Evolutionary conservation across 1,140 invertebrate species (phyloP).

Genomic region (Scaptomyza montana): DNA sequence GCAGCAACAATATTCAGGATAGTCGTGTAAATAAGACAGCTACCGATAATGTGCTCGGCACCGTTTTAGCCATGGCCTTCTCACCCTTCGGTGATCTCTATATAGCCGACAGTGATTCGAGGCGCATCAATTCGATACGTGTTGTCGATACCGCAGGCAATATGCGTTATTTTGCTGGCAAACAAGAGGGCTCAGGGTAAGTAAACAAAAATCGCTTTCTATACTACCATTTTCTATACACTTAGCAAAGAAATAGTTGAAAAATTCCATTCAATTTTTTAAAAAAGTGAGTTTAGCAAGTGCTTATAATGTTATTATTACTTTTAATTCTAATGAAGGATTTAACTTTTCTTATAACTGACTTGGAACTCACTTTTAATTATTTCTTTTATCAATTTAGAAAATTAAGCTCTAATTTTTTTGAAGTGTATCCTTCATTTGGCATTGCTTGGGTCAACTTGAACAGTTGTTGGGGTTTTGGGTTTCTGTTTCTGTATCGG

Average conservation of each 20-base stretch:
- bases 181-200: slow-evolving; percentile 86
- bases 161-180: slow-evolving; percentile 92
- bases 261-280: no score
- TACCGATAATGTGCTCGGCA: slow-evolving; percentile 87
- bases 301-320: no score
- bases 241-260: no score
- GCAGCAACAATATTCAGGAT: slow-evolving; percentile 84
- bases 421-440: no score
- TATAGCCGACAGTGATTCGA: slow-evolving; percentile 96
- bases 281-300: no score
- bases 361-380: no score
- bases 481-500: not conserved
- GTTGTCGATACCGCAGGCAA: slow-evolving; percentile 92
- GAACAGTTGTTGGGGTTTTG: not conserved
- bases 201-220: slow-evolving; percentile 29
- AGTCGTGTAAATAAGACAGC: slow-evolving; percentile 82
- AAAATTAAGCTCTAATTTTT: no score
- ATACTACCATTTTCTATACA: no score
- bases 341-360: no score
- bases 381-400: no score
- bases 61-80: slow-evolving; percentile 93
- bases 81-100: slow-evolving; percentile 96
- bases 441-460: slow-evolving; percentile 20
- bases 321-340: no score
- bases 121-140: slow-evolving; percentile 94